Evolutionary conservation across 2,888 invertebrate genomes (phyloP).

Genomic region (Pheosia tremula): DNA sequence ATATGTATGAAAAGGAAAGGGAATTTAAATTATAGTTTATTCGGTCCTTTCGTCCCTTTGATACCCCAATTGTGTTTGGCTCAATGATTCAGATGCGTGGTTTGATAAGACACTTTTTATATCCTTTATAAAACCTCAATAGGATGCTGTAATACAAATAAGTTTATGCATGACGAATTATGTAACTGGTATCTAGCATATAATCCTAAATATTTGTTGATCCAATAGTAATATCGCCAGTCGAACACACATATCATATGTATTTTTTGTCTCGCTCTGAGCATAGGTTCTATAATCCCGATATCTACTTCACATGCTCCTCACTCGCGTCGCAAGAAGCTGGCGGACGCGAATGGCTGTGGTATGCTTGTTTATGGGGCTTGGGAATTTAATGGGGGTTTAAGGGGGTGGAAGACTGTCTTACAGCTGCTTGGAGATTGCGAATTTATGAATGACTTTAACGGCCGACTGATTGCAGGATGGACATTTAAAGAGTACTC

Average conservation of each 20-base stretch:
- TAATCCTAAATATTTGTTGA: too few species aligned
- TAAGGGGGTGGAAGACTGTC: conserved; percentile 1
- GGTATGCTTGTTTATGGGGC: conserved; percentile 2
- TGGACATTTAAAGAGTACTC: background rate
- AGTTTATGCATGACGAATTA: too few species aligned
- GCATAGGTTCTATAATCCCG: too few species aligned
- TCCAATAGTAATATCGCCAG: too few species aligned
- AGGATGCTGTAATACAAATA: background rate
- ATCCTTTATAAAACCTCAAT: background rate
- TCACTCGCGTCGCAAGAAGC: too few species aligned
- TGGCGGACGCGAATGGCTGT: background rate
- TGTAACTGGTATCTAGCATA: too few species aligned
- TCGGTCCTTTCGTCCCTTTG: background rate
- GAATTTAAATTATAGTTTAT: background rate
- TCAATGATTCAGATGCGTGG: background rate
- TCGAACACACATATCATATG: too few species aligned
- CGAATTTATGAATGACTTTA: background rate
- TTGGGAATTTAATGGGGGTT: background rate
- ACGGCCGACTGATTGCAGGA: background rate
- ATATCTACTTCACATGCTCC: too few species aligned
- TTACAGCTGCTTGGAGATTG: background rate
- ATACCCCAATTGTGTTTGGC: background rate
- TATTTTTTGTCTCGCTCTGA: too few species aligned
- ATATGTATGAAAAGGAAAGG: background rate
- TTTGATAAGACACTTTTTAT: background rate